Percentiles rank a stretch among this genome's conserved stretches.
Evolutionary conservation across 2,888 invertebrate species (phyloP).

Genomic region (Eudemis profundana): DNA sequence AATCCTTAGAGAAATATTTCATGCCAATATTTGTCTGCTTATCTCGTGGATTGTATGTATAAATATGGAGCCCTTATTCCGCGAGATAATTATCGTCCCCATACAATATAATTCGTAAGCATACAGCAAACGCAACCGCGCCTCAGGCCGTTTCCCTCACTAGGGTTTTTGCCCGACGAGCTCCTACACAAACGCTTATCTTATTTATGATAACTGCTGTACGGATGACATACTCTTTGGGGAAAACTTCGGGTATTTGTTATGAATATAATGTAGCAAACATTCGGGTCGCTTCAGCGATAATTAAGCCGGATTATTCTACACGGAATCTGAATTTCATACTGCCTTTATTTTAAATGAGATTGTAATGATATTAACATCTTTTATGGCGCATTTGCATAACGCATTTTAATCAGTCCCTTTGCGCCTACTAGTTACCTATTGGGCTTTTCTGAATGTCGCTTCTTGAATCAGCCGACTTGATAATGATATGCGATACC

Average conservation of each 20-base stretch:
- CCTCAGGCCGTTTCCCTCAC: conserved; percentile 61
- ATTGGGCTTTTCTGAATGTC: background rate
- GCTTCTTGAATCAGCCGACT: background rate
- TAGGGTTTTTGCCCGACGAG: conserved; percentile 65
- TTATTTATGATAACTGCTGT: conserved; percentile 71
- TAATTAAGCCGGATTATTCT: conserved; percentile 41
- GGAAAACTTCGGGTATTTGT: conserved; percentile 57
- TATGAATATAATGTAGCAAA: conserved; percentile 44
- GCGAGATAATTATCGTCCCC: conserved; percentile 43
- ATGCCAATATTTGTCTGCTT: conserved; percentile 1
- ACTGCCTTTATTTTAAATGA: conserved; percentile 17
- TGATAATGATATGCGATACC: background rate
- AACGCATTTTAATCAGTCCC: conserved; percentile 10
- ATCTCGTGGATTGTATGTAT: conserved; percentile 17
- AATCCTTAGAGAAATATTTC: background rate
- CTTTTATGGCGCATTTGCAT: conserved; percentile 8
- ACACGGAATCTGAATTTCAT: conserved; percentile 18
- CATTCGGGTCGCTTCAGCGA: conserved; percentile 34
- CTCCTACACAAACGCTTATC: conserved; percentile 69
- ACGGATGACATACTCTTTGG: conserved; percentile 59
- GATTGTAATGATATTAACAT: conserved; percentile 13
- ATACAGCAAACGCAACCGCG: conserved; percentile 64
- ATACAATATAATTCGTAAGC: conserved; percentile 47
- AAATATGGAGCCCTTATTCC: conserved; percentile 16
- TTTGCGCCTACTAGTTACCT: background rate